Evolutionary conservation across 2,113 vertebrate genomes (phyloP).

Genomic region (Pampusana beccarii): DNA sequence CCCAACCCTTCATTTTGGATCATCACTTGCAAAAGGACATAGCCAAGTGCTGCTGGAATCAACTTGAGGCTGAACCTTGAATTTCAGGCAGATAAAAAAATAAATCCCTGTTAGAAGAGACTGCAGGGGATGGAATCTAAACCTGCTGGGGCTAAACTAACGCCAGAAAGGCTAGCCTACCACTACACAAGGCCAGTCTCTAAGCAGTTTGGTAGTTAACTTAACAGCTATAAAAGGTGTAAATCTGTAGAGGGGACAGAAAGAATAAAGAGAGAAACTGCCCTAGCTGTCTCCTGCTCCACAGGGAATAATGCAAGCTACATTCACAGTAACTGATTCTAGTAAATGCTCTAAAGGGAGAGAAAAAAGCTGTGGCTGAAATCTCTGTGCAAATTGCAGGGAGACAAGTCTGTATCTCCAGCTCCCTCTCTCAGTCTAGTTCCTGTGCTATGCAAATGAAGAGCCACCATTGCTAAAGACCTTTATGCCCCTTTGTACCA

Average conservation of each 20-base stretch:
- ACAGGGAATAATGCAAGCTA: slow-evolving; percentile 25
- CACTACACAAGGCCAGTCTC: not conserved
- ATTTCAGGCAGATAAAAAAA: slow-evolving; percentile 34
- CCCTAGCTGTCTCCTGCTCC: slow-evolving; percentile 32
- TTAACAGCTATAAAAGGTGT: slow-evolving; percentile 60
- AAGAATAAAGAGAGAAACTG: slow-evolving; percentile 45
- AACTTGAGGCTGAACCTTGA: not conserved
- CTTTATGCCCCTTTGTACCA: not conserved
- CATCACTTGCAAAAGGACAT: not conserved
- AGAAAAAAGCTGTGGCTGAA: slow-evolving; percentile 2
- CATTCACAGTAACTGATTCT: slow-evolving; percentile 38
- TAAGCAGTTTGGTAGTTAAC: slow-evolving; percentile 39
- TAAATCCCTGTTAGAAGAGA: slow-evolving; percentile 10
- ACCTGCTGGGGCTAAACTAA: slow-evolving; percentile 58
- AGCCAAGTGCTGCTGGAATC: not conserved
- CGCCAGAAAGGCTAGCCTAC: slow-evolving; percentile 20
- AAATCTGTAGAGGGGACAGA: slow-evolving; percentile 39
- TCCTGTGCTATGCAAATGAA: not conserved
- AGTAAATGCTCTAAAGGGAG: slow-evolving; percentile 36
- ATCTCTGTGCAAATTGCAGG: slow-evolving; percentile 29
- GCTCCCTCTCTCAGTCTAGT: not conserved
- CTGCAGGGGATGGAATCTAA: slow-evolving; percentile 53
- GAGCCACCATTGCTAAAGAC: not conserved
- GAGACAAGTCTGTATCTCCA: not conserved
- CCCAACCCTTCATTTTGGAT: not conserved